Conservation (phyloP, 2,888 invertebrate species). For the Chalcosyrphus nemorum region DNA sequence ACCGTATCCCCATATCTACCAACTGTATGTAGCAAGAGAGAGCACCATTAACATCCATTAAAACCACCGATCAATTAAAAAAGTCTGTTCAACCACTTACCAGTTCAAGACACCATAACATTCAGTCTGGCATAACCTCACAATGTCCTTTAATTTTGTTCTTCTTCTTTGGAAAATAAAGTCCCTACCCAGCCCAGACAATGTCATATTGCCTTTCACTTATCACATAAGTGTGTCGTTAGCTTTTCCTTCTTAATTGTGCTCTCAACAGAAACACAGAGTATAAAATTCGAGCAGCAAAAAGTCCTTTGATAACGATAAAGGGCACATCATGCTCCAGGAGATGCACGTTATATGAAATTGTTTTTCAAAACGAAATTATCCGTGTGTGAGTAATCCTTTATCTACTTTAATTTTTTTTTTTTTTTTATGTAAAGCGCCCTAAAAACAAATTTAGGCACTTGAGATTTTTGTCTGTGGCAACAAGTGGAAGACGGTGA, state of each 20-base stretch:
- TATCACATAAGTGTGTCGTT: constrained; percentile 22
- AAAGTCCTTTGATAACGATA: background rate
- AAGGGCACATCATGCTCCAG: constrained; percentile 6
- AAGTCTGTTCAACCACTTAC: constrained; percentile 13
- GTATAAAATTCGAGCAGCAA: background rate
- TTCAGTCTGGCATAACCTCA: constrained; percentile 19
- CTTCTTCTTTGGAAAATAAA: background rate
- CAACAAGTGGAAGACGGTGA: background rate
- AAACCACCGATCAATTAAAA: constrained; percentile 26
- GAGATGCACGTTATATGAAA: background rate
- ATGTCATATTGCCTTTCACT: constrained; percentile 24
- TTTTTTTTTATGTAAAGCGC: background rate
- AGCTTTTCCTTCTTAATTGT: constrained; percentile 27
- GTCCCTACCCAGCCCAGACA: background rate
- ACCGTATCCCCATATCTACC: background rate
- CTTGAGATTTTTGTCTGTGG: background rate
- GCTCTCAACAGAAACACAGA: background rate
- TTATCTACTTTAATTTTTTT: constrained; percentile 3
- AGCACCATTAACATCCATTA: background rate
- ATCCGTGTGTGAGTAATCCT: constrained; percentile 9
- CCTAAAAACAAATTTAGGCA: background rate
- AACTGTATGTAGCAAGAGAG: background rate
- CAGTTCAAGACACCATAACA: constrained; percentile 28
- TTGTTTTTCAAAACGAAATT: constrained; percentile 5
- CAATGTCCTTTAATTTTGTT: background rate